Evolutionary conservation across 2,113 vertebrate species (phyloP), one percentile per base, ranked within the genome.

Genomic region (Neofelis nebulosa): DNA sequence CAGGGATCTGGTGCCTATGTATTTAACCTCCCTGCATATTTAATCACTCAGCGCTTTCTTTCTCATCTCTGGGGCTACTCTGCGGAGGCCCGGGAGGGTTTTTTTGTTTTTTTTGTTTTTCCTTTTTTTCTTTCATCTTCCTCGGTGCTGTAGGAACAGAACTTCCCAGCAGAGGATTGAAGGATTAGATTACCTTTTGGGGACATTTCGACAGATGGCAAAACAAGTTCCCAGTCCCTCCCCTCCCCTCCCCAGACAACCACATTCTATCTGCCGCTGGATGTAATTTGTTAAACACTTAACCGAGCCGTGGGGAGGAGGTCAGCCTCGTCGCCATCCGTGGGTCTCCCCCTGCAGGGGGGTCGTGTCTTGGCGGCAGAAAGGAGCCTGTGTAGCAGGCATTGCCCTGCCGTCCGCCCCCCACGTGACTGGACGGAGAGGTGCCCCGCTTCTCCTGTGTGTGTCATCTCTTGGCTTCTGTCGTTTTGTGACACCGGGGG

Each of bases 141-240:
- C 14, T 13, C 74, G 13, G 55, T 79, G 69, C 33, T n/a, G 4
- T 57, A n/a, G 63, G 45, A 66, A 19, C 45, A 69, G n/a, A 82
- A 18, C 57, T 90, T 83, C 38, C 27, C n/a, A 57, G 87, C 25
- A 36, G 36, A 89, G 23, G 66, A 45, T 52, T 13, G 57, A 69
- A 88, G 41, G 50, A 65, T 96, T 90, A 33, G 38, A 81, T 96
- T 80, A 57, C 50, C 8, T 94, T 95, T 66, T 12, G 89, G 65
- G 94, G 36, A 83, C 25, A 68, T 80, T 73, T 95, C 52, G 74
- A 48, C n/a, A 94, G 78, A 95, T 31, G 66, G 12, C 52, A 82
- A 89, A 96, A 78, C 55, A 89, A 6, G 73, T 74, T 55, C 84
- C 65, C 23, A 16, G 9, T 71, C 41, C 19, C 9, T 80, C 48